A percentile compares a stretch with the other conserved stretches of the same genome.
Conservation (phyloP, 1,140 invertebrate genomes). For the Zaprionus lachaisei region DNA sequence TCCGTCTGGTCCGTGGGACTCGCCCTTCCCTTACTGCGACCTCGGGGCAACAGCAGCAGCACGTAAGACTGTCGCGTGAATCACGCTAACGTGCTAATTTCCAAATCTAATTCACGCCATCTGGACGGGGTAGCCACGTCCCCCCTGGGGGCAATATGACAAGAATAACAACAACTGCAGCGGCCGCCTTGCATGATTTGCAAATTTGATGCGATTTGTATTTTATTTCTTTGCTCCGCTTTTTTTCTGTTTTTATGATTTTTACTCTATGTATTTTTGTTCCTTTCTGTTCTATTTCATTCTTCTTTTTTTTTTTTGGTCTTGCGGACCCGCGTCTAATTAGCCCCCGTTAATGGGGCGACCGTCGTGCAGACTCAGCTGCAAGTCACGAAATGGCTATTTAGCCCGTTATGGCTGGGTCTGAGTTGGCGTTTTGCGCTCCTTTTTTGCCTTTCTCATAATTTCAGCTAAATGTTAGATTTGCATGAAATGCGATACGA, state of each 20-base stretch:
- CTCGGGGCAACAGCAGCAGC: background rate
- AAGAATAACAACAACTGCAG: background rate
- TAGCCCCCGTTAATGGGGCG: slow-evolving; percentile 68
- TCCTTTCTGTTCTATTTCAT: slow-evolving; percentile 5
- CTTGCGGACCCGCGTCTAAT: slow-evolving; percentile 60
- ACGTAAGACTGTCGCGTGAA: slow-evolving; percentile 73
- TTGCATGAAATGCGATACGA: slow-evolving; percentile 70
- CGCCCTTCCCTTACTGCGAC: background rate
- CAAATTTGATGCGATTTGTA: slow-evolving; percentile 72
- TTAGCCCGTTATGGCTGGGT: slow-evolving; percentile 52
- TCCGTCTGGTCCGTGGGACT: background rate
- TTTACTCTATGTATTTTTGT: slow-evolving; percentile 14
- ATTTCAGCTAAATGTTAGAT: slow-evolving; percentile 66
- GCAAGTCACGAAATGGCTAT: slow-evolving; percentile 79
- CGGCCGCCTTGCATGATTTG: slow-evolving; percentile 62
- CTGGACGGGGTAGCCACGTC: slow-evolving; percentile 27
- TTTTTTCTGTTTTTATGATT: background rate
- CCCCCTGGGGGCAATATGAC: slow-evolving; percentile 9
- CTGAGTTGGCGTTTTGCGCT: slow-evolving; percentile 65
- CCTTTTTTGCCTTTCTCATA: slow-evolving; percentile 52
- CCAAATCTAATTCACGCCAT: slow-evolving; percentile 56
- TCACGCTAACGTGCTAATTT: slow-evolving; percentile 79
- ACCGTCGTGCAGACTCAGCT: slow-evolving; percentile 72
- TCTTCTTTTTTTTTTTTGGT: background rate
- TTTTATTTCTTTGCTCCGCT: slow-evolving; percentile 44